Evolutionary conservation across 2,113 vertebrate genomes (phyloP), one percentile per base, ranked within the genome.

Genomic region (Climacteris rufus): DNA sequence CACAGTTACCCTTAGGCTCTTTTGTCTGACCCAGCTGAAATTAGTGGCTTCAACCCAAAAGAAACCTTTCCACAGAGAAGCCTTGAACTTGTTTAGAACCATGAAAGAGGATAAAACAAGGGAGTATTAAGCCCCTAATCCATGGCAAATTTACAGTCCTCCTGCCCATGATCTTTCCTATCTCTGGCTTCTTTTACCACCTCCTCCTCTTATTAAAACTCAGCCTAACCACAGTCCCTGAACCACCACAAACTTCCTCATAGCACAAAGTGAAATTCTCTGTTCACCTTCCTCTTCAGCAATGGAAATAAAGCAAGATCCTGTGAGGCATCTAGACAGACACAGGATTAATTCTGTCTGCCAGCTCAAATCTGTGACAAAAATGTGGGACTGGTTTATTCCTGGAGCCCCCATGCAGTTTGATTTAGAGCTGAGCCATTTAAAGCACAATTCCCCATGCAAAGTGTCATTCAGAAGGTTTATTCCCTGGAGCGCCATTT

Each of bases 311-410:
- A 87, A 81, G 27, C 60, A 80, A 95, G 88, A 87, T 75, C 60
- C 37, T 75, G 30, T 27, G 63, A 69, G 50, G 47, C 9, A 7
- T 66, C 69, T 78, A 87, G 92, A 75, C 83, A 92, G 88, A 90
- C 49, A 82, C 16, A 72, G 54, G 77, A 92, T 89, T 92, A 84
- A 94, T 79, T 94, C 76, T 78, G 88, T 91, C 93, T 93, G 83
- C 83, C 83, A 93, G 65, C 60, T 95, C 83, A 60, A 35, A 65
- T 92, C 70, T 69, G 92, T 86, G 83, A 96, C 88, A 93, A 84
- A 87, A 94, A 44, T 80, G 75, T 13, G 39, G 72, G 75, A 83
- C 17, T 64, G 52, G 60, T 88, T 95, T 91, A 87, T 72, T 95
- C 83, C 92, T 76, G 69, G 61, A 93, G 86, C 89, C 72, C 76